A percentile compares a stretch with the other conserved stretches of the same genome.
Evolutionary conservation across 2,797 vertebrate species (phyloP).

Genomic region (Enteromius argenteus): DNA sequence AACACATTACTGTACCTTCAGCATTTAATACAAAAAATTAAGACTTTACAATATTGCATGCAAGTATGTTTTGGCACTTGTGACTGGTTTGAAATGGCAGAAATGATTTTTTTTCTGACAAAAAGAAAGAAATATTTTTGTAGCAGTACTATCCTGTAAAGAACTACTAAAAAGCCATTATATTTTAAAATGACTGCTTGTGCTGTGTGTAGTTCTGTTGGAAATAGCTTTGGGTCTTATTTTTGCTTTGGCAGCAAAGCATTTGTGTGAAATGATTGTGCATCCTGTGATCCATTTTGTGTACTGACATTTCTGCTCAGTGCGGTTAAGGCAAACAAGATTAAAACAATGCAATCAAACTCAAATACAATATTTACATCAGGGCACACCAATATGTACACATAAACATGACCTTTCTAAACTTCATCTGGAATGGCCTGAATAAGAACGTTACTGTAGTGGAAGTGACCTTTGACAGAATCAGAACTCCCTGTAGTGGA

Average conservation of each 20-base stretch:
- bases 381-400: constrained; percentile 74
- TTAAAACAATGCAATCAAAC: constrained; percentile 7
- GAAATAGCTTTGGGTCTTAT: background rate
- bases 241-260: constrained; percentile 25
- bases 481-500: constrained; percentile 22
- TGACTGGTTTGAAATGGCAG: background rate
- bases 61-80: constrained; percentile 45
- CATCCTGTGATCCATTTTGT: background rate
- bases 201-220: constrained; percentile 17
- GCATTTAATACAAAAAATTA: constrained; percentile 8
- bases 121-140: background rate
- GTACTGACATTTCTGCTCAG: constrained; percentile 4
- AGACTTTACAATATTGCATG: constrained; percentile 24
- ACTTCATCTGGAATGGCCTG: constrained; percentile 2
- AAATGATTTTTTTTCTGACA: background rate
- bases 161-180: constrained; percentile 35
- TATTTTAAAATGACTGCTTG: constrained; percentile 11
- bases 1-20: constrained; percentile 3
- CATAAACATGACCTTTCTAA: constrained; percentile 40
- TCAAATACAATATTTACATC: constrained; percentile 71
- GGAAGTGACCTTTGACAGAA: constrained; percentile 5
- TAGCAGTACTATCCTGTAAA: background rate
- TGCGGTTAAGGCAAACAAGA: constrained; percentile 40
- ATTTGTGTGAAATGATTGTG: background rate
- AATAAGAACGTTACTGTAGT: constrained; percentile 27